Base-by-base conservation (phyloP, 2,797 vertebrate genomes). In the Hippoglossus hippoglossus region DNA sequence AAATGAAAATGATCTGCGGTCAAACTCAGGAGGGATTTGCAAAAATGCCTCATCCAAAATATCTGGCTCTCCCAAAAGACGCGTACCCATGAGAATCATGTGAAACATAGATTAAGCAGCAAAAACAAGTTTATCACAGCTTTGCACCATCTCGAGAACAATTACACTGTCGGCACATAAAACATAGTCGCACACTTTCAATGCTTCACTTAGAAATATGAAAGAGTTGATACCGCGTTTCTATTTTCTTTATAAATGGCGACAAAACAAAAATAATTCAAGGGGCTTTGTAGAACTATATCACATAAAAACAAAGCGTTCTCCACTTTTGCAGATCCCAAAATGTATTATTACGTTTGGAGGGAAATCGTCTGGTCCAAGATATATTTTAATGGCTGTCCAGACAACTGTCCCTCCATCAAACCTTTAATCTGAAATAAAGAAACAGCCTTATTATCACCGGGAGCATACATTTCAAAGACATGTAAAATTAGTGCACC, bases 41-140 rank as follows among this genome's bases (percentile, higher is more conserved):
- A 80, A 82, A 46, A 85, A 86, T 61, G 50, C 79, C 65, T 56
- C 24, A 82, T 81, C 73, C 75, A 71, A 87, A 87, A 80, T 73
- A 76, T 71, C 41, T 24, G 53, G 62, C 49, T 80, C 65, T 82
- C 66, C 80, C 73, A 46, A 47, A 68, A 80, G 73, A 87, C 57
- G 55, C 10, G 54, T 79, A 47, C 78, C 73, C 63, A 59, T 2
- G 77, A 78, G 79, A 4, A 57, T 47, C 22, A 0, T 50, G 66
- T 51, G 69, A 55, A 86, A 73, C 70, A 55, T 34, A 75, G 63
- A 70, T 63, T 22, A 76, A 68, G 66, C 67, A n/a, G 65, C 56
- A 21, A 49, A 85, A 88, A 87, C 77, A 83, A 84, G 52, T 72
- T 84, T 34, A 75, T 73, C 80, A 75, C 24, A 73, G 69, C 62